Evolutionary conservation across 2,113 vertebrate genomes (phyloP).

Genomic region (Tonatia bakeri): DNA sequence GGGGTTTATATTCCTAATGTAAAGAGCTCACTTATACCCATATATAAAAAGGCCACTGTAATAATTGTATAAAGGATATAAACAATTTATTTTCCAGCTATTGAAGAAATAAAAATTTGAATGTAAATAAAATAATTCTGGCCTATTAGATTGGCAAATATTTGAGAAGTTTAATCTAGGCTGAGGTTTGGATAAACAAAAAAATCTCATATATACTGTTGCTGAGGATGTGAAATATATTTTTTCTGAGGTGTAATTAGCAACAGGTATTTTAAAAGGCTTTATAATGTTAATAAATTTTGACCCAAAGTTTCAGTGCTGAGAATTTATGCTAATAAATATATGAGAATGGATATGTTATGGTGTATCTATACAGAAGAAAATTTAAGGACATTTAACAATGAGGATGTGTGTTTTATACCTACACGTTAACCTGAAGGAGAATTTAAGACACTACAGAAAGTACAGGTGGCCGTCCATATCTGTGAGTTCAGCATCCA

Average conservation of each 20-base stretch:
- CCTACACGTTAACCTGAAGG: background rate
- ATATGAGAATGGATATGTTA: background rate
- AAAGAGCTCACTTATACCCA: background rate
- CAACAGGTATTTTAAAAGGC: background rate
- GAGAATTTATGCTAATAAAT: background rate
- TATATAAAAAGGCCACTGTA: background rate
- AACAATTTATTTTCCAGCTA: background rate
- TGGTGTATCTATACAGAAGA: background rate
- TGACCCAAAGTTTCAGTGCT: background rate
- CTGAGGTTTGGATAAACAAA: background rate
- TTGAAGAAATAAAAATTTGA: background rate
- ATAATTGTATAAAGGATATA: background rate
- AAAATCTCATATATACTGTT: background rate
- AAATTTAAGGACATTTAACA: background rate
- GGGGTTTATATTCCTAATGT: background rate
- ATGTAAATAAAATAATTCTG: background rate
- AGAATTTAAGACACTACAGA: background rate
- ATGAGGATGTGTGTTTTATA: background rate
- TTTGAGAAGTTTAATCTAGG: background rate
- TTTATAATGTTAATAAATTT: background rate
- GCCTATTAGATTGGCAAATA: background rate
- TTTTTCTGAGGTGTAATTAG: background rate
- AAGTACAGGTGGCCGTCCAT: background rate
- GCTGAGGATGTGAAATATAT: background rate
- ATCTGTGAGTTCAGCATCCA: background rate